Percentiles rank a stretch among this genome's conserved stretches.
Evolutionary conservation across 2,888 invertebrate genomes (phyloP).

Genomic region (Chalcis sispes): DNA sequence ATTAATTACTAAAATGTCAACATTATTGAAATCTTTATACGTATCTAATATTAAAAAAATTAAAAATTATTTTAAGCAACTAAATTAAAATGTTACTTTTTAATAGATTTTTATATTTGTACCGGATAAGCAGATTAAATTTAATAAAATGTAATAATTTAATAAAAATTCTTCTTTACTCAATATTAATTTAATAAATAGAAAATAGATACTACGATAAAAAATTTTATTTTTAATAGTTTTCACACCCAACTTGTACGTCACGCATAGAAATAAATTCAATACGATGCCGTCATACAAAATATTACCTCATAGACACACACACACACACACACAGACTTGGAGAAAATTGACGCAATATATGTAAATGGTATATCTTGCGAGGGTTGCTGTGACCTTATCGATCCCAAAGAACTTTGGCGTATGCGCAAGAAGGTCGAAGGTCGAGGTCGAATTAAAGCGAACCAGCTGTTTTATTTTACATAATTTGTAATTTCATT

Average conservation of each 20-base stretch:
- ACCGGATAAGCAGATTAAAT: too few species aligned
- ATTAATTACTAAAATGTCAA: too few species aligned
- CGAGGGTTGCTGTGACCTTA: slow-evolving; percentile 6
- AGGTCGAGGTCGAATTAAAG: slow-evolving; percentile 9
- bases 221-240: background rate
- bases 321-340: background rate
- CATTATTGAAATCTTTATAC: too few species aligned
- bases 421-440: slow-evolving; percentile 2
- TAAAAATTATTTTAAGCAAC: too few species aligned
- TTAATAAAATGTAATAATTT: too few species aligned
- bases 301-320: background rate
- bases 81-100: too few species aligned
- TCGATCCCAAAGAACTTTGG: slow-evolving; percentile 16
- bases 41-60: too few species aligned
- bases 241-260: background rate
- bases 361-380: background rate
- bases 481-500: too few species aligned
- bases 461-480: background rate
- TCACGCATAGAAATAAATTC: background rate
- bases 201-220: too few species aligned
- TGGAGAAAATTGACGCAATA: slow-evolving; percentile 5
- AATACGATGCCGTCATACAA: background rate
- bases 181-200: too few species aligned
- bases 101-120: too few species aligned
- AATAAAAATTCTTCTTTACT: too few species aligned